These are phyloP conservation scores for Callipepla squamata DNA, from an alignment of 2,113 vertebrate genomes.

Conservation along the genomic window DNA sequence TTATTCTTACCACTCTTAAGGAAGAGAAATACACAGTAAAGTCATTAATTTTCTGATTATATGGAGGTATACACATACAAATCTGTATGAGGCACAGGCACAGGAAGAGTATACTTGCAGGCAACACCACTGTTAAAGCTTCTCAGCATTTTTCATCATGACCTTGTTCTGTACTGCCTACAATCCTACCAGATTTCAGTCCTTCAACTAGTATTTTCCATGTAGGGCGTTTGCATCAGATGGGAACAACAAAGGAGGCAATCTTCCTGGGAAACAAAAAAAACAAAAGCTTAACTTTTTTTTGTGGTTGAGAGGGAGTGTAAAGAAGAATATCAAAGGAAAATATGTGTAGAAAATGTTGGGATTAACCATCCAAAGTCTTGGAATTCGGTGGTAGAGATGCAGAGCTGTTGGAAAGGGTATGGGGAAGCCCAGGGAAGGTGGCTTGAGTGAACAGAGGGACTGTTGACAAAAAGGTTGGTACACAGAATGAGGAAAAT, in stretches of 20 bases:
- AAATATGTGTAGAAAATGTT: neutral
- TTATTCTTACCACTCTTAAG: neutral
- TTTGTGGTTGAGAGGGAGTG: neutral
- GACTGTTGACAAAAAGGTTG: neutral
- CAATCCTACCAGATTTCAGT: neutral
- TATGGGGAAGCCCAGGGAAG: neutral
- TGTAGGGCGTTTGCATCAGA: neutral
- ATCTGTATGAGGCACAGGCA: neutral
- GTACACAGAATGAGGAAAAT: neutral
- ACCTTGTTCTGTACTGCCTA: neutral
- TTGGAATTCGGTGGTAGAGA: neutral
- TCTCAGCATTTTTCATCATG: neutral
- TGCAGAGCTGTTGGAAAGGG: neutral
- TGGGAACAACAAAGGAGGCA: rapidly evolving
- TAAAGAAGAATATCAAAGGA: neutral
- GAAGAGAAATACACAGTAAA: neutral
- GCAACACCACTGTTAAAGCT: neutral
- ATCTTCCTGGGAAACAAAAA: neutral
- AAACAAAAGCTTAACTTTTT: neutral
- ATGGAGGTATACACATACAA: neutral
- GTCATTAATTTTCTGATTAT: neutral
- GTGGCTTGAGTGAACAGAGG: neutral
- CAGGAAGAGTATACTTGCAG: neutral
- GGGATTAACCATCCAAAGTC: neutral
- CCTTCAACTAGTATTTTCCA: neutral